Evolutionary conservation across 2,113 vertebrate genomes (phyloP).

Genomic region (Urocitellus parryii): DNA sequence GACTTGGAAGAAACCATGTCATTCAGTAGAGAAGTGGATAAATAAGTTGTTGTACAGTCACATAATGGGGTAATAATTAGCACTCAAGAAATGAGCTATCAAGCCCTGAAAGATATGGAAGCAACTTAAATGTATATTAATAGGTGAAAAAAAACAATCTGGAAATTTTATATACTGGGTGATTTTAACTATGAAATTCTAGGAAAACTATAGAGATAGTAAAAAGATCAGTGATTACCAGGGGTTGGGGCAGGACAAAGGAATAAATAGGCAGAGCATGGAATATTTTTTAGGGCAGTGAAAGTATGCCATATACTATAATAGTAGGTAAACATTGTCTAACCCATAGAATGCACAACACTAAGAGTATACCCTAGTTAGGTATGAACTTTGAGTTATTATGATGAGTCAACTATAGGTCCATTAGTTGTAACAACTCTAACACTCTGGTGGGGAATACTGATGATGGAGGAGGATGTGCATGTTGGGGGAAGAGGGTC

Average conservation of each 20-base stretch:
- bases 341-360: neutral
- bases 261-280: neutral
- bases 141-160: neutral
- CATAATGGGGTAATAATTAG: neutral
- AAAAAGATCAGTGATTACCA: neutral
- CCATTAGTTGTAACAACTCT: neutral
- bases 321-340: neutral
- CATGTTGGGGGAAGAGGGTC: neutral
- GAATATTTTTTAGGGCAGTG: neutral
- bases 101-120: neutral
- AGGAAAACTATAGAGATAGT: neutral
- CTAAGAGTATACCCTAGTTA: too few relatives aligned
- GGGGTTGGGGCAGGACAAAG: too few relatives aligned
- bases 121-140: neutral
- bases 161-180: neutral
- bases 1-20: neutral
- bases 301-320: neutral
- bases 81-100: neutral
- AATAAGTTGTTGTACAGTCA: neutral
- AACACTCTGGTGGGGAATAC: neutral
- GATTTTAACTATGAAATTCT: neutral
- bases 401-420: neutral
- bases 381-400: neutral
- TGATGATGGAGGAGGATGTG: neutral
- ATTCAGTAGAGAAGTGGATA: neutral